phyloP scores from a whole-genome alignment of 1,140 invertebrate genomes.

The Pachypsylla venusta region DNA sequence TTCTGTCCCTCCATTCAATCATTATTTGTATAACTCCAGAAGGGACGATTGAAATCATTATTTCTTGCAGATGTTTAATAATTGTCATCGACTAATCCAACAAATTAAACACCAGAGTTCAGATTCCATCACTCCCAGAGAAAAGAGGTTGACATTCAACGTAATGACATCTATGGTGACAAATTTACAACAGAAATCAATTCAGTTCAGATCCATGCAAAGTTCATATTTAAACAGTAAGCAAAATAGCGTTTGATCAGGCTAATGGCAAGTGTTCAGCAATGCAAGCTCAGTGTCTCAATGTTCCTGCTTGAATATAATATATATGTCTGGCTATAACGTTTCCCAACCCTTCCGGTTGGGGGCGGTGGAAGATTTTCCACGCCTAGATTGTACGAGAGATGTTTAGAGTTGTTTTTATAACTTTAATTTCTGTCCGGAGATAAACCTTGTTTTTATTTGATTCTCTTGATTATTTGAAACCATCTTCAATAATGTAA shows the following conservation, averaged over 20 bases:
- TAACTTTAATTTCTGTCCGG: too few species aligned
- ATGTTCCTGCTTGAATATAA: background rate
- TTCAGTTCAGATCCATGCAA: conserved; percentile 64
- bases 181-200: conserved; percentile 67
- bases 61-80: conserved; percentile 46
- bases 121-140: conserved; percentile 40
- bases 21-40: background rate
- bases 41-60: conserved; percentile 10
- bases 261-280: background rate
- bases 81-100: conserved; percentile 64
- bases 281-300: background rate
- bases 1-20: background rate
- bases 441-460: too few species aligned
- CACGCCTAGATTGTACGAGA: too few species aligned
- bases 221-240: conserved; percentile 55
- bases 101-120: conserved; percentile 43
- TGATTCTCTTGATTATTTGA: too few species aligned
- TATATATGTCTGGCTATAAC: too few species aligned
- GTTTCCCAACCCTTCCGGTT: too few species aligned
- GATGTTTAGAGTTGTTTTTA: too few species aligned
- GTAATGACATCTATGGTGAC: conserved; percentile 66
- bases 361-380: too few species aligned
- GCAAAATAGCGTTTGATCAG: conserved; percentile 15
- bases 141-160: conserved; percentile 62
- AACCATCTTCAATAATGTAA: too few species aligned